Evolutionary conservation across 2,888 invertebrate genomes (phyloP).

Genomic region (Sicus ferrugineus): DNA sequence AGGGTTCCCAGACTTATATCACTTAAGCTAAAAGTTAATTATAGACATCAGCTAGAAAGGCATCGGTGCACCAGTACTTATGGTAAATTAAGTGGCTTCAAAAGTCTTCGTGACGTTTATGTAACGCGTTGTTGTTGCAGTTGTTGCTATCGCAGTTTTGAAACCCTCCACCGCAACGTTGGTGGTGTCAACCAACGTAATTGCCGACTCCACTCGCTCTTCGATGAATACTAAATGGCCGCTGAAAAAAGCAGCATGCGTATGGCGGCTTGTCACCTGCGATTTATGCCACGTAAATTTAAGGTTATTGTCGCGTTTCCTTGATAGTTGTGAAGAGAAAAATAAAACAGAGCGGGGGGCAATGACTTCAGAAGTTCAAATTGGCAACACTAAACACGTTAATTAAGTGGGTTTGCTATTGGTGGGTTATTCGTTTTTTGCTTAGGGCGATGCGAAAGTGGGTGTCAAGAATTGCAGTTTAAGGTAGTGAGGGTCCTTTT

Average conservation of each 20-base stretch:
- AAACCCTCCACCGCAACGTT: neutral
- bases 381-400: conserved; percentile 10
- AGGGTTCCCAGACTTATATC: conserved; percentile 36
- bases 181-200: too few species aligned
- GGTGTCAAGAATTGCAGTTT: neutral
- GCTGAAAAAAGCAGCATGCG: conserved; percentile 13
- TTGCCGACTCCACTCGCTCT: conserved; percentile 18
- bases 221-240: conserved; percentile 14
- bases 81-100: conserved; percentile 28
- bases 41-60: conserved; percentile 27
- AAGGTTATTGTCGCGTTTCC: neutral
- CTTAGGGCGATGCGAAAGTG: too few species aligned
- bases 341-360: neutral
- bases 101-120: conserved; percentile 5
- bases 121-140: conserved; percentile 4
- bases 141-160: neutral
- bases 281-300: conserved; percentile 15
- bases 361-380: conserved; percentile 1
- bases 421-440: too few species aligned
- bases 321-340: neutral
- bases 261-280: conserved; percentile 28
- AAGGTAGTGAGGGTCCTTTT: neutral
- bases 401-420: conserved; percentile 18
- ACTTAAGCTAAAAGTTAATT: conserved; percentile 32
- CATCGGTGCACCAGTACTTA: conserved; percentile 11